Evolutionary conservation across 2,113 vertebrate species (phyloP).

Genomic region (Boulengerochromis microlepis): DNA sequence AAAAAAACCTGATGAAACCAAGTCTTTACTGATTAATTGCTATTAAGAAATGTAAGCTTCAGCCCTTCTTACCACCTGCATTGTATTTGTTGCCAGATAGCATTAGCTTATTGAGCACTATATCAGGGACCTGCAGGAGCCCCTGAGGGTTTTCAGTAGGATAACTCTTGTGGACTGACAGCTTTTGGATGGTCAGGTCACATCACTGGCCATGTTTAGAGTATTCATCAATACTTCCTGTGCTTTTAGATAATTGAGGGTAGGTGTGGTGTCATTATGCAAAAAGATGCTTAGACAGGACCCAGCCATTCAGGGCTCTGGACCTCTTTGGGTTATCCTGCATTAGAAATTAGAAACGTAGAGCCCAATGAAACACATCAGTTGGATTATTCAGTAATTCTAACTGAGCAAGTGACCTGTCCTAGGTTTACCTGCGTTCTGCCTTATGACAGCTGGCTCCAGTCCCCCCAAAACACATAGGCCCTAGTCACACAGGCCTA

Average conservation of each 20-base stretch:
- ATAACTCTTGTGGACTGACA: slow-evolving; percentile 34
- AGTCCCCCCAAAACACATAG: not conserved
- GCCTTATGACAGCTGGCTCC: not conserved
- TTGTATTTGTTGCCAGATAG: slow-evolving; percentile 33
- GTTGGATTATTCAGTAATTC: not conserved
- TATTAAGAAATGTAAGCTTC: not conserved
- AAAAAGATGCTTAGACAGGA: not conserved
- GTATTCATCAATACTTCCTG: slow-evolving; percentile 26
- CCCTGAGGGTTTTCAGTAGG: not conserved
- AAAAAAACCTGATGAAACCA: not conserved
- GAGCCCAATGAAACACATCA: not conserved
- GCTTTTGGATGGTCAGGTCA: slow-evolving; percentile 13
- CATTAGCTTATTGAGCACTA: slow-evolving; percentile 51
- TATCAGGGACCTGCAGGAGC: not conserved
- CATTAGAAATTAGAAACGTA: not conserved
- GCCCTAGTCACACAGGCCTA: not conserved
- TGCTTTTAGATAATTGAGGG: slow-evolving; percentile 56
- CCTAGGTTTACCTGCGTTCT: not conserved
- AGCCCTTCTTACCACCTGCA: not conserved
- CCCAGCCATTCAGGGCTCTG: not conserved
- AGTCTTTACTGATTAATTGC: not conserved
- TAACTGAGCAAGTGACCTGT: not conserved
- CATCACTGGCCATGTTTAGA: not conserved
- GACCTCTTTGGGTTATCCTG: not conserved
- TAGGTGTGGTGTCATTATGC: slow-evolving; percentile 18